Base-by-base conservation (phyloP, 2,797 vertebrate species). In the Microctenopoma steveboyesi region DNA sequence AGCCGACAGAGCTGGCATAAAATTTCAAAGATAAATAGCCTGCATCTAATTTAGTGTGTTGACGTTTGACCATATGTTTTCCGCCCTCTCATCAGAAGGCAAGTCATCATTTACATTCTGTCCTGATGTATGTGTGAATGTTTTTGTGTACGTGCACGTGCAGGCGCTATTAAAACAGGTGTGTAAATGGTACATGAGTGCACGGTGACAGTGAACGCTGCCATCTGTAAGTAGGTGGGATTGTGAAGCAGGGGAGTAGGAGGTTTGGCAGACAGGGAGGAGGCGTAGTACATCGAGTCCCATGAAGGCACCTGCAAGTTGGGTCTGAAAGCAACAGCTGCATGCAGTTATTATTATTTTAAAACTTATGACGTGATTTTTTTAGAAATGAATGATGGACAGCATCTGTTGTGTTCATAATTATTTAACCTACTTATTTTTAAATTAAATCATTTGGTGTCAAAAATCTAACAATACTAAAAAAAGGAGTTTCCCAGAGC, bases 191-290 rank as follows among this genome's bases (percentile, higher is more conserved):
- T 39, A 16, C 4, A 40, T 47, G 63, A n/a, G 3, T 22, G 42
- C 53, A 43, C 50, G 57, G 56, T 48, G 30, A 59, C 64, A 42
- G 16, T 73, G 64, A 81, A 66, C 67, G 33, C 56, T 37, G 64
- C 85, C 86, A 88, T 92, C 87, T 89, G 86, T 79, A 80, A 61
- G 76, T 74, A 81, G 85, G 84, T 83, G 81, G 71, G 69, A 78
- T 68, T 74, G 81, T 22, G 83, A 88, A 86, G 55, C 55, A 67
- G 43, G 59, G 72, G 69, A 59, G 69, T 64, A 64, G 75, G 73
- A 68, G 66, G 73, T 43, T 49, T 56, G 74, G 79, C 64, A 82
- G 76, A 84, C 50, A 16, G 49, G 68, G 50, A 68, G 76, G 63
- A 72, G 81, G 79, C 49, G 78, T 51, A 59, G 55, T 48, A 52